These are phyloP conservation scores for Myrmecophaga tridactyla DNA, from an alignment of 2,113 vertebrate genomes.

Conservation along the genomic window DNA sequence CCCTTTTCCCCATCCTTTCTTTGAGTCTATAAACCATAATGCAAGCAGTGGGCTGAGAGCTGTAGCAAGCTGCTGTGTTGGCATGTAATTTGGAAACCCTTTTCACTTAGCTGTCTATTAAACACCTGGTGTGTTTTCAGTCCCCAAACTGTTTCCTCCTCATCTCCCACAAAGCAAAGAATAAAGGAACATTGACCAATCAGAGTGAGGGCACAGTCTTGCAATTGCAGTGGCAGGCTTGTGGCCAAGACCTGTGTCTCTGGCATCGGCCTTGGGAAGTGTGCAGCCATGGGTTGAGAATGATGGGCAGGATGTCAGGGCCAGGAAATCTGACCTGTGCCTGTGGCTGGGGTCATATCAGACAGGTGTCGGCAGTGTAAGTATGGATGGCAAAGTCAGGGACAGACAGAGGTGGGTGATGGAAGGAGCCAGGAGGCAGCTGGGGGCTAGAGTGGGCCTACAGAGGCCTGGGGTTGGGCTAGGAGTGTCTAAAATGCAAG, in stretches of 20 bases:
- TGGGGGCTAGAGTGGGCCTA: background rate
- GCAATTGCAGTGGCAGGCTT: background rate
- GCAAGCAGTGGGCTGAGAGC: conserved; percentile 52
- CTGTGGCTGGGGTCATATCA: background rate
- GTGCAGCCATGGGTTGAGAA: background rate
- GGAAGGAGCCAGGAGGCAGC: background rate
- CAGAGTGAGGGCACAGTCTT: background rate
- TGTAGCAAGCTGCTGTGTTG: conserved; percentile 69
- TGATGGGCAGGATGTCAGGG: background rate
- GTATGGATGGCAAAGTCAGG: background rate
- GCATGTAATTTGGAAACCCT: conserved; percentile 47
- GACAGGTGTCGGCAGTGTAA: background rate
- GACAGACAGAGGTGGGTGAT: background rate
- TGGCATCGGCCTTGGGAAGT: background rate
- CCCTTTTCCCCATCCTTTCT: background rate
- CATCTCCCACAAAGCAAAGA: background rate
- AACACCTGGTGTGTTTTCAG: conserved; percentile 63
- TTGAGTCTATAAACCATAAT: conserved; percentile 41
- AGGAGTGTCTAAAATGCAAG: background rate
- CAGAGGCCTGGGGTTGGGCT: rapidly evolving
- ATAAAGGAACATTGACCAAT: background rate
- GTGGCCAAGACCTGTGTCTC: background rate
- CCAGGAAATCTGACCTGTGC: background rate
- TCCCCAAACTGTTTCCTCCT: conserved; percentile 6
- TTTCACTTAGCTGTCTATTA: conserved; percentile 52